Percentiles rank a stretch among this genome's conserved stretches.
phyloP scores from a whole-genome alignment of 2,797 vertebrate species.

The Spinibarbus caldwelli region DNA sequence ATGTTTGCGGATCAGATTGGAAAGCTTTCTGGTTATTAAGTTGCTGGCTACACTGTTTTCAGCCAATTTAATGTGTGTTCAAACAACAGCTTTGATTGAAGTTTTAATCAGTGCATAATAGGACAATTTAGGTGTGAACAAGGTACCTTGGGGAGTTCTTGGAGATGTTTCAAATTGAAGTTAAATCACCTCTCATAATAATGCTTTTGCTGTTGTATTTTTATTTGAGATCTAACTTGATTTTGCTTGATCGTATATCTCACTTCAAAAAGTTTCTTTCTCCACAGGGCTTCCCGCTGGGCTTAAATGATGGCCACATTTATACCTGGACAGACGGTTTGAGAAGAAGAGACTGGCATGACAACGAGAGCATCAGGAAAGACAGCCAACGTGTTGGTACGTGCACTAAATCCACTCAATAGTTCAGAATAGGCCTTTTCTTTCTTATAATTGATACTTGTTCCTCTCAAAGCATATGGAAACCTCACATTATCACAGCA shows the following conservation, averaged over 20 bases:
- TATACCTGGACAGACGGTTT: slow-evolving; percentile 88
- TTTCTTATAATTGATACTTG: neutral
- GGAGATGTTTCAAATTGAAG: neutral
- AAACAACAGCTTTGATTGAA: neutral
- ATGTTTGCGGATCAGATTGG: neutral
- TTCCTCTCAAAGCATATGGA: slow-evolving; percentile 9
- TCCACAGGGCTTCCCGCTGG: slow-evolving; percentile 78
- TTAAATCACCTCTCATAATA: neutral
- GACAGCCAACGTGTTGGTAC: slow-evolving; percentile 87
- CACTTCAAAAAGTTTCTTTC: neutral
- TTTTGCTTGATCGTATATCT: neutral
- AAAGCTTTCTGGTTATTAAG: slow-evolving; percentile 16
- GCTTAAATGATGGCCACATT: slow-evolving; percentile 81
- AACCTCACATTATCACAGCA: slow-evolving; percentile 23
- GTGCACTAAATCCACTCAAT: slow-evolving; percentile 23
- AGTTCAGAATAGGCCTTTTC: neutral
- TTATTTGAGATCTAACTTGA: neutral
- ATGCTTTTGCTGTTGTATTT: neutral
- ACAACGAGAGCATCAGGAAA: slow-evolving; percentile 86
- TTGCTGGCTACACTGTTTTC: neutral
- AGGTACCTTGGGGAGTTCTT: slow-evolving; percentile 2
- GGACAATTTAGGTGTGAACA: neutral
- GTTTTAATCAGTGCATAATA: slow-evolving; percentile 4
- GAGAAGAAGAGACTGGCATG: slow-evolving; percentile 90
- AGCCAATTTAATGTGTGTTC: neutral